These are phyloP conservation scores for Arrhamphus sclerolepis DNA, from an alignment of 2,797 vertebrate genomes.

Conservation along the genomic window DNA sequence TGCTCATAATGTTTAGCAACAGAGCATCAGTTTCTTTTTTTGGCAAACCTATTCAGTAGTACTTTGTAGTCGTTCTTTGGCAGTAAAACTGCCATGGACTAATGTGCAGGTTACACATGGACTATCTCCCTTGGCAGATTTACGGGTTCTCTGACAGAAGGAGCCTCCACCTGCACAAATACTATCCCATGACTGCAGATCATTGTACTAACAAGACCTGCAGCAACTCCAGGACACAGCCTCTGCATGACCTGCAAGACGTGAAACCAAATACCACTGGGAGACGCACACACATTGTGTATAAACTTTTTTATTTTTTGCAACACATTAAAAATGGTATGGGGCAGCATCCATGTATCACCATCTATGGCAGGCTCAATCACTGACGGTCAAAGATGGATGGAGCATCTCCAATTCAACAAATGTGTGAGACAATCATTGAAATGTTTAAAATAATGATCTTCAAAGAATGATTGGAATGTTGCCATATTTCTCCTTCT, in stretches of 20 bases:
- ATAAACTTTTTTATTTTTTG: neutral
- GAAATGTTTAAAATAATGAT: no score
- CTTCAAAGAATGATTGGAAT: no score
- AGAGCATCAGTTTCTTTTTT: no score
- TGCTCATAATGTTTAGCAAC: no score
- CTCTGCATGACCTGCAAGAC: conserved; percentile 19
- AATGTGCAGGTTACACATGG: conserved; percentile 77
- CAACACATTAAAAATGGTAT: no score
- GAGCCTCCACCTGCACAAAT: conserved; percentile 91
- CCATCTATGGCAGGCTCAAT: no score
- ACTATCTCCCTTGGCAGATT: conserved; percentile 83
- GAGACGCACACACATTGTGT: neutral
- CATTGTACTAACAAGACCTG: conserved; percentile 89
- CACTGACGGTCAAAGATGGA: no score
- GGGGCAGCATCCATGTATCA: no score
- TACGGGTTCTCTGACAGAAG: conserved; percentile 76
- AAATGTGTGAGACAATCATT: no score
- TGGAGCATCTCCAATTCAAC: no score
- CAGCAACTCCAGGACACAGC: conserved; percentile 69
- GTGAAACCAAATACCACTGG: no score
- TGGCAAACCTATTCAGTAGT: neutral
- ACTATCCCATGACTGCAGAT: conserved; percentile 84
- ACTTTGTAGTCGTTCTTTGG: neutral
- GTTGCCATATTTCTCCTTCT: no score
- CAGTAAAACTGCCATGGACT: conserved; percentile 41